Evolutionary conservation across 2,113 vertebrate genomes (phyloP), one percentile per base, ranked within the genome.

Genomic region (Otus sunia): DNA sequence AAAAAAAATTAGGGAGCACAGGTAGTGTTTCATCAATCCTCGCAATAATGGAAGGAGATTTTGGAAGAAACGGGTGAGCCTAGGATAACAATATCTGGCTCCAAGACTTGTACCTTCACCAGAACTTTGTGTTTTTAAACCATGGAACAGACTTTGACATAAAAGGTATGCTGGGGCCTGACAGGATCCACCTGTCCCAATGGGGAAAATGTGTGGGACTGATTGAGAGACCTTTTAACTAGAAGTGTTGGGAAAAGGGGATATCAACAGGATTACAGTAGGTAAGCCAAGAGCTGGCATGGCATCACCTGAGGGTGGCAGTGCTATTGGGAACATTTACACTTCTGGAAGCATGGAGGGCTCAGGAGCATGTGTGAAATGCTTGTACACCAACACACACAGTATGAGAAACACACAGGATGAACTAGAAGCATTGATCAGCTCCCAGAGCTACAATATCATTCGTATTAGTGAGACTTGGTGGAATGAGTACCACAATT

Each of bases 161-260:
- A 55, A 11, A 45, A 66, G 49, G 19, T 66, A 36, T 41, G 30
- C 22, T 64, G 52, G 39, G 23, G 6, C 39, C 30, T 74, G 71
- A n/a, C 2, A 10, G 41, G 9, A 75, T 45, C 41, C 39, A 43
- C 50, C 30, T 53, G 32, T 37, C 41, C 22, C 2, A 2, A 56
- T 19, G 12, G 15, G 41, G 11, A 67, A 49, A 82, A 58, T 0
- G 2, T 6, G 3, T 1, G 2, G 34, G 17, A 20, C n/a, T 82
- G 50, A 56, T 19, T 3, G 8, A 68, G n/a, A 32, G 10, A 27
- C 43, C 21, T 49, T 69, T 58, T 37, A 69, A 37, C 63, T 37
- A 18, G 41, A 49, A 47, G 39, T 2, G 2, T 2, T 13, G 23
- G n/a, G 26, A 29, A 11, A 59, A 82, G n/a, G 21, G 5, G 11